Evolutionary conservation across 2,797 vertebrate genomes (phyloP).

Genomic region (Melanotaenia boesemani): DNA sequence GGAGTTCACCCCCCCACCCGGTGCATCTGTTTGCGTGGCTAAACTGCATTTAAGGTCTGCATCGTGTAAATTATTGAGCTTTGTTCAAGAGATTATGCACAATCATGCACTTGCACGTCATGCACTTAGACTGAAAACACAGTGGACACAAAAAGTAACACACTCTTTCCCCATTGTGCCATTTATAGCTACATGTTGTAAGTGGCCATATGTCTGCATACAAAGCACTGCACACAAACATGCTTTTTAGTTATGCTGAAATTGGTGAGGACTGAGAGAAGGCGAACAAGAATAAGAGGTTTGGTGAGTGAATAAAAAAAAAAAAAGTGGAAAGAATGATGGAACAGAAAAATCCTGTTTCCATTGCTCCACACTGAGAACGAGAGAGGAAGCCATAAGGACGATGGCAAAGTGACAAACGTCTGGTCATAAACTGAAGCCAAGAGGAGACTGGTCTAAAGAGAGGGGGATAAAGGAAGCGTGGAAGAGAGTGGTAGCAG

Average conservation of each 20-base stretch:
- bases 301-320: conserved; percentile 26
- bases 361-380: conserved; percentile 75
- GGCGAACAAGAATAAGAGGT: conserved; percentile 24
- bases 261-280: conserved; percentile 26
- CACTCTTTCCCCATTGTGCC: conserved; percentile 18
- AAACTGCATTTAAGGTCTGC: conserved; percentile 16
- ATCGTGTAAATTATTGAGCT: conserved; percentile 37
- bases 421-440: conserved; percentile 72
- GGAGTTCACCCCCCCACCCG: not conserved
- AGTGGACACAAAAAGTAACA: conserved; percentile 3
- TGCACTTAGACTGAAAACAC: not conserved
- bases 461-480: conserved; percentile 42
- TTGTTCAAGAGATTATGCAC: conserved; percentile 13
- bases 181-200: conserved; percentile 13
- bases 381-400: conserved; percentile 70
- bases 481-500: conserved; percentile 32
- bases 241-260: conserved; percentile 23
- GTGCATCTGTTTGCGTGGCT: not conserved
- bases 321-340: conserved; percentile 61
- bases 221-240: conserved; percentile 1
- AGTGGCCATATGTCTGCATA: conserved; percentile 2
- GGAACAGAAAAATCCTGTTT: conserved; percentile 63
- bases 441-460: conserved; percentile 61
- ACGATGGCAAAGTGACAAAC: conserved; percentile 77
- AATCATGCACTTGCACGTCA: conserved; percentile 11